Conservation (phyloP, 2,797 vertebrate genomes). For the Spea hammondii region DNA sequence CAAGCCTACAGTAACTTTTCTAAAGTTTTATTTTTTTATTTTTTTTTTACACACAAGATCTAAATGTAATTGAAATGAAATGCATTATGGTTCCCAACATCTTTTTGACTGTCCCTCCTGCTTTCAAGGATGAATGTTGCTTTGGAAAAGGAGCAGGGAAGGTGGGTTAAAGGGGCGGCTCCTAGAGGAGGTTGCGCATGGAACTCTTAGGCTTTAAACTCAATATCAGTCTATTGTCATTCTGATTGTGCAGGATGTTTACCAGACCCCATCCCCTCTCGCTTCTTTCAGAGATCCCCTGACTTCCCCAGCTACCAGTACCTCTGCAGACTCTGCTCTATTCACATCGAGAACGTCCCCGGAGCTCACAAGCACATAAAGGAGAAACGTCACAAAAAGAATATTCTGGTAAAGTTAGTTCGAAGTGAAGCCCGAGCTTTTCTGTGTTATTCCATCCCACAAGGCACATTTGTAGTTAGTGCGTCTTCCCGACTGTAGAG, state of each 20-base stretch:
- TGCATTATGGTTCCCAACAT: too few species aligned
- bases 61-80: too few species aligned
- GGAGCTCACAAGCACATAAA: constrained; percentile 98
- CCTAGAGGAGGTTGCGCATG: not conserved
- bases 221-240: constrained; percentile 27
- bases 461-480: not conserved
- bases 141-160: too few species aligned
- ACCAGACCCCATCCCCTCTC: constrained; percentile 12
- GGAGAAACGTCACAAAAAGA: constrained; percentile 98
- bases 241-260: constrained; percentile 31
- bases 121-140: too few species aligned
- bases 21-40: too few species aligned
- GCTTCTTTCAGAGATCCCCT: constrained; percentile 80
- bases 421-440: not conserved
- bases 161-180: not conserved
- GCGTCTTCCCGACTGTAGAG: not conserved
- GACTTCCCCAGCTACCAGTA: constrained; percentile 96
- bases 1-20: too few species aligned
- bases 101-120: too few species aligned
- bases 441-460: not conserved
- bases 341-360: constrained; percentile 97
- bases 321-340: constrained; percentile 94
- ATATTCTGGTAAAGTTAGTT: constrained; percentile 80
- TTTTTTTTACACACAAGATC: too few species aligned
- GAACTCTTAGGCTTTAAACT: not conserved